Evolutionary conservation across 2,888 invertebrate genomes (phyloP).

Genomic region (Acanthacorydalis orientalis): DNA sequence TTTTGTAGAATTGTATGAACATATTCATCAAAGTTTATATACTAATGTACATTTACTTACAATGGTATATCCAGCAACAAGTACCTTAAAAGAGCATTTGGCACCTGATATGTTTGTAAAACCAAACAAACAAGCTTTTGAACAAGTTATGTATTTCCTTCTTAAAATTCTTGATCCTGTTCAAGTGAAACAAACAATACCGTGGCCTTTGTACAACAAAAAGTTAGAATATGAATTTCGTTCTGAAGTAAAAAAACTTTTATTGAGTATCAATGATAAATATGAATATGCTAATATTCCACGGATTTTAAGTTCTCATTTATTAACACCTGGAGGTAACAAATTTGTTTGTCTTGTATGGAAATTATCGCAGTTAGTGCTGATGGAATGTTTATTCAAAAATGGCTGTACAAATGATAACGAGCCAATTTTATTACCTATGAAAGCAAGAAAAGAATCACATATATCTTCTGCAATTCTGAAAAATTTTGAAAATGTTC

Average conservation of each 20-base stretch:
- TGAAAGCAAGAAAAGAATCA: neutral
- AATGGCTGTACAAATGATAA: neutral
- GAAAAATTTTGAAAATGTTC: too few relatives aligned
- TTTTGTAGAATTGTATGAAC: neutral
- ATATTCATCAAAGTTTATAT: constrained; percentile 18
- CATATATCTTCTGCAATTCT: too few relatives aligned
- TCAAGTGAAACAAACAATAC: constrained; percentile 17
- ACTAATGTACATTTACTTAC: constrained; percentile 18
- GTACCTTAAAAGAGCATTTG: constrained; percentile 17
- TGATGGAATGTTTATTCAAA: constrained; percentile 15
- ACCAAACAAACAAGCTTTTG: constrained; percentile 22
- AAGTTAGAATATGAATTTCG: constrained; percentile 19
- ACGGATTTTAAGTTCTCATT: constrained; percentile 19
- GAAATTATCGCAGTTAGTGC: constrained; percentile 21
- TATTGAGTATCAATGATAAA: constrained; percentile 17
- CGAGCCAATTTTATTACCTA: neutral
- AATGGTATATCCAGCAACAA: constrained; percentile 15
- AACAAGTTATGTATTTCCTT: constrained; percentile 20
- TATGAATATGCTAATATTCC: constrained; percentile 20
- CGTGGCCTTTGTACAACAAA: constrained; percentile 19
- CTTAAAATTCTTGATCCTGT: constrained; percentile 18
- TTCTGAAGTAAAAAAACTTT: constrained; percentile 17
- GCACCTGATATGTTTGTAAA: constrained; percentile 23
- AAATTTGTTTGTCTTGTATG: constrained; percentile 21
- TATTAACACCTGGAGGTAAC: constrained; percentile 22